These are phyloP conservation scores for Hoplias malabaricus DNA, from an alignment of 2,113 vertebrate species.

Conservation along the genomic window DNA sequence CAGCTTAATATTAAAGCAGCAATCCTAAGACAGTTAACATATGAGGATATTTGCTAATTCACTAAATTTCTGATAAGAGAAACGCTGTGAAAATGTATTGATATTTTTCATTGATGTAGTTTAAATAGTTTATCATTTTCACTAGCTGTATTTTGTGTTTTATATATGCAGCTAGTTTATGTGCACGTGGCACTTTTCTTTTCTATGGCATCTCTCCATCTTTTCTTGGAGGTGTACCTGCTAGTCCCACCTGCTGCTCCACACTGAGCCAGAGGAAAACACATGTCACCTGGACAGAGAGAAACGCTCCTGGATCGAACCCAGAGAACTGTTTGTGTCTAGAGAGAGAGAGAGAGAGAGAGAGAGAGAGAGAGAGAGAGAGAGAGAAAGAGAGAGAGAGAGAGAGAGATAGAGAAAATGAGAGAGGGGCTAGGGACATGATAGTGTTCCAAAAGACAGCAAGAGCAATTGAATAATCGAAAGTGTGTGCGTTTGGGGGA, in stretches of 20 bases:
- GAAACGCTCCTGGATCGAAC: conserved; percentile 16
- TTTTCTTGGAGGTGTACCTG: conserved; percentile 36
- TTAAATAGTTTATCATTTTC: too few species aligned
- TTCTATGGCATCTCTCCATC: conserved; percentile 22
- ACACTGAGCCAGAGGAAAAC: conserved; percentile 49
- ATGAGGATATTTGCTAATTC: too few species aligned
- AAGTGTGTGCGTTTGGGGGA: conserved; percentile 20
- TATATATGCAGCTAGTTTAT: not conserved
- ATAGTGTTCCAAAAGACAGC: conserved; percentile 22
- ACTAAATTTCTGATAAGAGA: too few species aligned
- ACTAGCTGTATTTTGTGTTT: too few species aligned
- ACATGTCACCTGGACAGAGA: conserved; percentile 48
- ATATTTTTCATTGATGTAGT: too few species aligned
- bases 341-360: conserved; percentile 16
- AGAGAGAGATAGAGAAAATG: not conserved
- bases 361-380: conserved; percentile 23
- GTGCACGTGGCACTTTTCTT: conserved; percentile 22
- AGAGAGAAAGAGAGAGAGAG: not conserved
- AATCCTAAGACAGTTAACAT: too few species aligned
- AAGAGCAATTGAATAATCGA: conserved; percentile 36
- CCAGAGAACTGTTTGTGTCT: conserved; percentile 39
- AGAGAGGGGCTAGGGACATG: not conserved
- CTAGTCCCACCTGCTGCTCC: conserved; percentile 60
- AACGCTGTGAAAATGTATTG: too few species aligned
- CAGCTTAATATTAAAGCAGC: too few species aligned